Base-by-base conservation (phyloP, 2,113 vertebrate genomes). In the Tachycineta bicolor region DNA sequence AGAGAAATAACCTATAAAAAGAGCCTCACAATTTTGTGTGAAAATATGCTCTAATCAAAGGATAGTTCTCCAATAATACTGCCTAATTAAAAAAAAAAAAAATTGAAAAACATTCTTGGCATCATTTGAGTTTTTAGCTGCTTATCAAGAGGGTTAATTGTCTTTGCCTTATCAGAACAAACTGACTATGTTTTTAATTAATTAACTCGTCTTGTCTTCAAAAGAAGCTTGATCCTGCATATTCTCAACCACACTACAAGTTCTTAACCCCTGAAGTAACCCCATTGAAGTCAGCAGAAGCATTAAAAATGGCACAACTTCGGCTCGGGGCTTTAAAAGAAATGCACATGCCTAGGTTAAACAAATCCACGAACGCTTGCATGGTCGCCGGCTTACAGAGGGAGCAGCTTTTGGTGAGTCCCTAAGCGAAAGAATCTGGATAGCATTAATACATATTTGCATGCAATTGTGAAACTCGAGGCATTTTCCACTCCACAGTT, bases 401-500 rank as follows among this genome's bases (percentile, higher is more conserved):
- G 75, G 43, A 76, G 67, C 62, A 83, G 94, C 78, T 87, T 65
- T 76, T 14, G 59, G 3, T 34, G 68, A 95, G 91, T 65, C 87
- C 43, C 62, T 25, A 28, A 91, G 69, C 47, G 85, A 81, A 81
- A 90, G 76, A 94, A 89, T 71, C 94, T 67, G 91, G 85, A 52
- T 60, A 63, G 53, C 92, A 80, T 83, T 78, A 83, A 93, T 43
- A 71, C 90, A 20, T 47, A 83, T 88, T 88, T 65, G 85, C 90
- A 91, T 24, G 76, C 87, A 86, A 14, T 81, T 92, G 90, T 71
- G 93, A 95, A 89, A 97, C 75, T 87, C 47, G 73, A 90, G 64
- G 94, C 93, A 60, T 93, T 94, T 96, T 47, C 71, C 90, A 80
- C 83, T 31, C 68, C 71, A 55, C 78, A 68, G 79, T 71, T 80